These are phyloP conservation scores for Coreius guichenoti DNA, from an alignment of 2,797 vertebrate genomes.

Conservation along the genomic window DNA sequence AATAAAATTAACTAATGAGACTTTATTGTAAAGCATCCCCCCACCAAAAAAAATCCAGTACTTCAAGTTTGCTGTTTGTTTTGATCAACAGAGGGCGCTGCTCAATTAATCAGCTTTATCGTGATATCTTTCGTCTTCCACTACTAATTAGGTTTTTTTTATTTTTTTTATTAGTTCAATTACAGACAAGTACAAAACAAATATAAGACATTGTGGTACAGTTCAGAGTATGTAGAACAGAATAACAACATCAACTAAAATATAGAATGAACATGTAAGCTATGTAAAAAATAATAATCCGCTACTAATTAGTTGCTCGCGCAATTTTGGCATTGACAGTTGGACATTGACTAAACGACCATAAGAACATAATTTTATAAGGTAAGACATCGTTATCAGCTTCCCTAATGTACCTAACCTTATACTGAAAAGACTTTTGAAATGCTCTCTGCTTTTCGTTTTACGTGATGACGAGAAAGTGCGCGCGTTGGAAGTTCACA, in stretches of 20 bases:
- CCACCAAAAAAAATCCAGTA: background rate
- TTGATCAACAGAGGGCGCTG: background rate
- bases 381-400: background rate
- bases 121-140: background rate
- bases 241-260: no score
- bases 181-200: no score
- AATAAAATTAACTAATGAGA: background rate
- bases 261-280: no score
- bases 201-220: no score
- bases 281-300: no score
- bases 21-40: background rate
- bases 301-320: background rate
- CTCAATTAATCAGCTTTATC: no score
- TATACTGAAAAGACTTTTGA: background rate
- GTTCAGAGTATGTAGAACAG: no score
- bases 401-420: background rate
- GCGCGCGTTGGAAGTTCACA: background rate
- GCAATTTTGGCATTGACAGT: background rate
- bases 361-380: background rate
- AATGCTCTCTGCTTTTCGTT: background rate
- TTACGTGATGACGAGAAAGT: background rate
- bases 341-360: background rate
- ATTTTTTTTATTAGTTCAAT: no score
- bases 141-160: background rate
- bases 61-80: background rate